Conservation (phyloP, 2,113 vertebrate genomes). For the Ceyx margarethae region DNA sequence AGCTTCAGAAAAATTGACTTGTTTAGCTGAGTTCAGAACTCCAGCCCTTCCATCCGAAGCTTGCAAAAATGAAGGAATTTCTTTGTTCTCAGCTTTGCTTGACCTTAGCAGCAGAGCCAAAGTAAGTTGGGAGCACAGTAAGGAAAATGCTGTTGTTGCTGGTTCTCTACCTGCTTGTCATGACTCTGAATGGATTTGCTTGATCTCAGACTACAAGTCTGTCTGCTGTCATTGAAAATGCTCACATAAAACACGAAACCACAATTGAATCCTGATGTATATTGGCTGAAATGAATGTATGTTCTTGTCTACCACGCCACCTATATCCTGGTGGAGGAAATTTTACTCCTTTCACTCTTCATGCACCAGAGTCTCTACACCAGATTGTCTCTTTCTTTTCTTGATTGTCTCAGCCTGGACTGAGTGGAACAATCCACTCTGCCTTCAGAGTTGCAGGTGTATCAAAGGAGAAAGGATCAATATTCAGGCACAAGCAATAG, state of each 20-base stretch:
- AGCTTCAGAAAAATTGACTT: background rate
- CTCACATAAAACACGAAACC: background rate
- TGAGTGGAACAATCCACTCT: background rate
- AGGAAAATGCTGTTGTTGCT: background rate
- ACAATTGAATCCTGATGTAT: background rate
- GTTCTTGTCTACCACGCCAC: background rate
- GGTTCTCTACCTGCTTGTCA: background rate
- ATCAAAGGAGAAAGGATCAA: background rate
- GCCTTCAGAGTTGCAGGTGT: background rate
- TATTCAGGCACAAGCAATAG: background rate
- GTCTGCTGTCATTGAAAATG: background rate
- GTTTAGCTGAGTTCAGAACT: background rate
- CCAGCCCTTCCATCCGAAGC: background rate
- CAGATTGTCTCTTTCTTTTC: background rate
- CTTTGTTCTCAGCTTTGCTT: conserved; percentile 1
- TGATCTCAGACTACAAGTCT: background rate
- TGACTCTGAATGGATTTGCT: background rate
- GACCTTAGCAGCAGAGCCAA: background rate
- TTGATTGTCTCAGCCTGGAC: background rate
- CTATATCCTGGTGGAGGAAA: background rate
- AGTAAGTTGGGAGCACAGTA: background rate
- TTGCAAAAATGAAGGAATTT: background rate
- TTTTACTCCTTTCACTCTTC: background rate
- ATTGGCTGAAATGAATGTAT: background rate
- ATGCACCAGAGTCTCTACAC: background rate